These are phyloP conservation scores for Chlamydotis undulata DNA, from an alignment of 2,113 vertebrate species.

Conservation along the genomic window DNA sequence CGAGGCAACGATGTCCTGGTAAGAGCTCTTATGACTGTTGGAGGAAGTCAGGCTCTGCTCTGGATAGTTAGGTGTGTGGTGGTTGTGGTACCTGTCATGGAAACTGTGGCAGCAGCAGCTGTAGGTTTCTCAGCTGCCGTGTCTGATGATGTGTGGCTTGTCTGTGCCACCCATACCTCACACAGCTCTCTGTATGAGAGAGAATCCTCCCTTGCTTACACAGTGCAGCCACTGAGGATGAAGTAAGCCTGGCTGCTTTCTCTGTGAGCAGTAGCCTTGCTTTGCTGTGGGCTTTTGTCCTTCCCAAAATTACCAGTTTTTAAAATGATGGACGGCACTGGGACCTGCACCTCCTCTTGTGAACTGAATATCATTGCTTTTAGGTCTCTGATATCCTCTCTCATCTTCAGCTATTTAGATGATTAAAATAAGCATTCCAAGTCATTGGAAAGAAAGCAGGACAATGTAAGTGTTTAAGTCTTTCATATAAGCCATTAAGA, in stretches of 20 bases:
- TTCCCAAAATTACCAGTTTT: background rate
- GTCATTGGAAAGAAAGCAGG: background rate
- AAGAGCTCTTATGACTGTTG: slow-evolving; percentile 44
- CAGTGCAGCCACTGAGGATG: background rate
- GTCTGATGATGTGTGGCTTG: background rate
- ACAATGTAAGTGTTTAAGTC: background rate
- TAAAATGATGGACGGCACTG: background rate
- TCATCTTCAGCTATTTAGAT: background rate
- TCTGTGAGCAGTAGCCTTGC: background rate
- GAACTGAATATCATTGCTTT: background rate
- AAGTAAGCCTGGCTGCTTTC: background rate
- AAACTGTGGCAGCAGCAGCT: background rate
- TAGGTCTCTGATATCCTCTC: background rate
- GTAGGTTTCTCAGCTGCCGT: background rate
- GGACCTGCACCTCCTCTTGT: background rate
- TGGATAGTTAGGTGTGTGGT: too few species aligned
- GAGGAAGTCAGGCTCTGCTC: background rate
- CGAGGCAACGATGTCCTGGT: slow-evolving; percentile 94
- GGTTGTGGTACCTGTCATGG: background rate
- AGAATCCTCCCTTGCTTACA: background rate
- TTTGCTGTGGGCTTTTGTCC: background rate
- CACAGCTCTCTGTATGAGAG: background rate
- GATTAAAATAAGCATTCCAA: background rate
- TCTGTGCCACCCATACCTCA: background rate
- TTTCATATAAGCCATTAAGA: background rate